phyloP scores from a whole-genome alignment of 2,113 vertebrate species.

The Grus americana region DNA sequence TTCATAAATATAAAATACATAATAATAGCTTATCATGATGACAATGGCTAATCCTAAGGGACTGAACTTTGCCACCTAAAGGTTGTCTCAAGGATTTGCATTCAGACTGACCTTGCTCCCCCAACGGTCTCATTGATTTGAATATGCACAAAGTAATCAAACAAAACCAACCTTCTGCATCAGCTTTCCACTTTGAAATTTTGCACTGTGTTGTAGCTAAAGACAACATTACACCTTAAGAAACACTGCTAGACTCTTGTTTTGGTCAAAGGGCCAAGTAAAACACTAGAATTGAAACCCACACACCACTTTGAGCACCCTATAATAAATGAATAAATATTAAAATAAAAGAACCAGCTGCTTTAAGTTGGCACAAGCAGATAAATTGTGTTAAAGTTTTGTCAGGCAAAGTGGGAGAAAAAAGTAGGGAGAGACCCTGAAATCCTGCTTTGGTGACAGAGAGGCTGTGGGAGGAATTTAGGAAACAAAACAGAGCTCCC shows the following conservation, averaged over 20 bases:
- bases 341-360: not conserved
- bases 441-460: not conserved
- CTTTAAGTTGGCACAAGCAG: not conserved
- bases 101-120: not conserved
- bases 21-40: not conserved
- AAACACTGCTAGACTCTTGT: not conserved
- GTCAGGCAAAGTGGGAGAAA: not conserved
- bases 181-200: not conserved
- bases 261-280: not conserved
- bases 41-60: not conserved
- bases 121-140: not conserved
- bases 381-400: not conserved
- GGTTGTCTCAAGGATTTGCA: not conserved
- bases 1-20: not conserved
- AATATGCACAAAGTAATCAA: not conserved
- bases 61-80: not conserved
- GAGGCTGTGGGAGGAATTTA: not conserved
- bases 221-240: not conserved
- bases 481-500: not conserved
- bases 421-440: not conserved
- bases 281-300: not conserved
- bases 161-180: not conserved
- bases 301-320: not conserved
- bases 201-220: not conserved
- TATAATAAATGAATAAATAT: not conserved